Base-by-base conservation (phyloP, 2,113 vertebrate genomes). In the Tupaia tana region DNA sequence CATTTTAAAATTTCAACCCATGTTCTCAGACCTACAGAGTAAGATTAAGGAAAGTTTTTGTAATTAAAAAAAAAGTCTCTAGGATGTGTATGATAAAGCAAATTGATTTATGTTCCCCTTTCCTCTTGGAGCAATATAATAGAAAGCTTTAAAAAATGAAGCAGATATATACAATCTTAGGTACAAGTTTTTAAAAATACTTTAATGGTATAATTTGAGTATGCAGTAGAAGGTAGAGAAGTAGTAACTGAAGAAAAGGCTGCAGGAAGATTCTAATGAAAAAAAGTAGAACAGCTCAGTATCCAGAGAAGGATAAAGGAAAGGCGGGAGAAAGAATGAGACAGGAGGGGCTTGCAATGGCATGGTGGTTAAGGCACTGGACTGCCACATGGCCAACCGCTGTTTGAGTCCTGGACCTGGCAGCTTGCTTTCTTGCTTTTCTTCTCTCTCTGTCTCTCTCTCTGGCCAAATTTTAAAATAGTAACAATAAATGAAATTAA, bases 1-100 rank as follows among this genome's bases (percentile, higher is more conserved):
- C 34, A 81, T 78, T 90, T 92, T 66, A 59, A 67, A 96, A 18
- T 82, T 88, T 73, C 61, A 96, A 91, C 64, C 66, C 27, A 9
- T 80, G 24, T 89, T 67, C n/a, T 61, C 31, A 86, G 83, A 86
- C 71, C 29, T 83, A 79, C 20, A 73, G 74, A 94, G 27, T 29
- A 91, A 15, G n/a, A 79, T 79, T 75, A 91, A 92, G 61, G 31
- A 84, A 91, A 91, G 34, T 43, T 81, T 91, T 70, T 67, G 1
- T 58, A 54, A 43, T 64, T n/a, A 67, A 29, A 95, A 84, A 58
- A 22, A 2, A 7, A 24, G 31, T 63, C 56, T 95, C 82, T 73
- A 29, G 78, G 20, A 20, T 79, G 27, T 34, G 6, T 89, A 66
- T 86, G 63, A 79, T 93, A 91, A 96, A 86, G 70, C 22, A 79